Conservation (phyloP, 2,797 vertebrate genomes). For the Chelmon rostratus region DNA sequence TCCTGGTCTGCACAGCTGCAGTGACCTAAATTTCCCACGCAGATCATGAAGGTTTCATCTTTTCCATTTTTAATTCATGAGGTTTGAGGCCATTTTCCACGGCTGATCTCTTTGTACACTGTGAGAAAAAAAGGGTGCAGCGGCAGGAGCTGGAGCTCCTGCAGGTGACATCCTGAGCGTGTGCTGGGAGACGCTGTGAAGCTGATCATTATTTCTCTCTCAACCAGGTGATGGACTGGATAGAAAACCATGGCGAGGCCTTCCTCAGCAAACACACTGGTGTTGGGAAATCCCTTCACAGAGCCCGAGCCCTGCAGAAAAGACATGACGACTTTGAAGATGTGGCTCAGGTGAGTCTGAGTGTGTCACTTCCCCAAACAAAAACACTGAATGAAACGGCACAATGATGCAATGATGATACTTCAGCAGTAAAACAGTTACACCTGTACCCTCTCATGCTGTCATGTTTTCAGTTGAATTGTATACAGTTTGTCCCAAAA, state of each 20-base stretch:
- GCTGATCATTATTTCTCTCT: neutral
- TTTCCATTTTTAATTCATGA: constrained; percentile 54
- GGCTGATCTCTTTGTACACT: neutral
- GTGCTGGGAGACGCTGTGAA: neutral
- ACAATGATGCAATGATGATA: too few relatives aligned
- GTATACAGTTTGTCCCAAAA: neutral
- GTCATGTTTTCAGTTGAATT: neutral
- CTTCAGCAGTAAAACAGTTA: neutral
- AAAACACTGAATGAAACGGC: neutral
- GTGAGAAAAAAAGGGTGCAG: neutral
- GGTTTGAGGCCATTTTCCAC: constrained; percentile 36
- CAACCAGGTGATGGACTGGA: constrained; percentile 95
- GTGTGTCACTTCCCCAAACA: neutral
- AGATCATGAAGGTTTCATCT: constrained; percentile 64
- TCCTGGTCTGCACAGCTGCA: constrained; percentile 34
- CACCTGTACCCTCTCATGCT: neutral
- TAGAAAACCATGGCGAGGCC: constrained; percentile 97
- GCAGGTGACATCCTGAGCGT: neutral
- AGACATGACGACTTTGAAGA: constrained; percentile 98
- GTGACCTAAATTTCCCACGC: constrained; percentile 56
- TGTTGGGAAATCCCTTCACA: constrained; percentile 95
- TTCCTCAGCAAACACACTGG: constrained; percentile 98
- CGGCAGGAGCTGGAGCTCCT: neutral
- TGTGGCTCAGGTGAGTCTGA: constrained; percentile 92
- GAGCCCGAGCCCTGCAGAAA: constrained; percentile 96